Evolutionary conservation across 2,797 vertebrate species (phyloP).

Genomic region (Ammospiza maritima): DNA sequence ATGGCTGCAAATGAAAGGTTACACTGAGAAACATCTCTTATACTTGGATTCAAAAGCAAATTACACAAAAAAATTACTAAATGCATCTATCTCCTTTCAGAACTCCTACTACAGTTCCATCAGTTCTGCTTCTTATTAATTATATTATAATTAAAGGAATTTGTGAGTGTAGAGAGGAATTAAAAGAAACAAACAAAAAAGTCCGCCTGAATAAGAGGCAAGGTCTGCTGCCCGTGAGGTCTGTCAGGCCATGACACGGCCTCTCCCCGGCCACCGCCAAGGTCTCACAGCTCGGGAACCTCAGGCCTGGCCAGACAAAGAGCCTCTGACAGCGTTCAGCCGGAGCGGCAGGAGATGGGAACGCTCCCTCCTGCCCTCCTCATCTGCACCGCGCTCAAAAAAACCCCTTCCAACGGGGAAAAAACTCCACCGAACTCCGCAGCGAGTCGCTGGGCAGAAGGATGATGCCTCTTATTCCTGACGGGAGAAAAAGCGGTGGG

Average conservation of each 20-base stretch:
- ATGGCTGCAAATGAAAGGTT: not conserved
- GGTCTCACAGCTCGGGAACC: not conserved
- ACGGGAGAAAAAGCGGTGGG: too few species aligned
- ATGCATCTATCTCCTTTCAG: not conserved
- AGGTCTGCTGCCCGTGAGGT: not conserved
- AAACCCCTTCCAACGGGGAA: not conserved
- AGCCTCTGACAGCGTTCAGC: constrained; percentile 6
- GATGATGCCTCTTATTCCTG: not conserved
- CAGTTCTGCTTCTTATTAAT: not conserved
- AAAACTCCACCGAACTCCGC: not conserved
- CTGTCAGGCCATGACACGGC: not conserved
- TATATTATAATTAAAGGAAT: not conserved
- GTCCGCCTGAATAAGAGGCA: not conserved
- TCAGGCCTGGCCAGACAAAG: constrained; percentile 49
- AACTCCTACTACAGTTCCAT: not conserved
- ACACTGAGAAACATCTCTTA: not conserved
- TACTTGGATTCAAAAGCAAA: not conserved
- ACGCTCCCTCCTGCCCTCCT: not conserved
- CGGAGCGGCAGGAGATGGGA: not conserved
- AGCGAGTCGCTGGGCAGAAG: not conserved
- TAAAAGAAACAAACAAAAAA: not conserved
- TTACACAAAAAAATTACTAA: not conserved
- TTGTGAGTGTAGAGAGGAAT: not conserved
- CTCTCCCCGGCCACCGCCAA: not conserved
- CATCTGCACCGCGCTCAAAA: not conserved